phyloP scores from a whole-genome alignment of 2,797 vertebrate species.

The Gambelia wislizenii region DNA sequence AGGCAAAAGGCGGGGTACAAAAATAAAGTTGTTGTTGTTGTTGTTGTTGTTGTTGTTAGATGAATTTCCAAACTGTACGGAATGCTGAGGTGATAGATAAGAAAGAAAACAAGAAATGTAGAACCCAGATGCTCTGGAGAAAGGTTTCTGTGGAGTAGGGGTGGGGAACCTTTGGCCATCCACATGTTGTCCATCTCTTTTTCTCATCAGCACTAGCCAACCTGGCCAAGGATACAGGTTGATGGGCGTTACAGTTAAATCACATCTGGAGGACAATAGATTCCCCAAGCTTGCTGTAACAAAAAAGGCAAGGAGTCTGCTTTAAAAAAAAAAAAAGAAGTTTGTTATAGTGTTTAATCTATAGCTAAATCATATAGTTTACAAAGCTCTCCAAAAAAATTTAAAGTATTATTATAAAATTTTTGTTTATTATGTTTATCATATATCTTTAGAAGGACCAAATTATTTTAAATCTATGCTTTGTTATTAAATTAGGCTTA shows the following conservation, averaged over 20 bases:
- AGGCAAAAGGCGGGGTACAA: too few relatives aligned
- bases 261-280: neutral
- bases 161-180: neutral
- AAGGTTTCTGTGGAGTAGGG: neutral
- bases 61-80: too few relatives aligned
- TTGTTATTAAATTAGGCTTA: constrained; percentile 81
- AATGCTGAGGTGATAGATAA: neutral
- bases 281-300: neutral
- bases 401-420: neutral
- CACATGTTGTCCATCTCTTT: neutral
- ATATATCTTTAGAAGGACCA: neutral
- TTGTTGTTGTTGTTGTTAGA: too few relatives aligned
- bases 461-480: constrained; percentile 58
- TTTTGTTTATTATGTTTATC: neutral
- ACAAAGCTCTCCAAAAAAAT: neutral
- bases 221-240: neutral
- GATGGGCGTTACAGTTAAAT: neutral
- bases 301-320: neutral
- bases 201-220: neutral
- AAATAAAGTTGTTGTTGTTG: too few relatives aligned
- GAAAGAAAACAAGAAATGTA: neutral
- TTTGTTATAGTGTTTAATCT: neutral
- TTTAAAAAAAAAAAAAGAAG: neutral
- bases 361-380: neutral
- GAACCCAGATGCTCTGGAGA: neutral